Percentiles rank a stretch among this genome's conserved stretches.
phyloP scores from a whole-genome alignment of 1,140 invertebrate genomes.

The Zaprionus kolodkinae region DNA sequence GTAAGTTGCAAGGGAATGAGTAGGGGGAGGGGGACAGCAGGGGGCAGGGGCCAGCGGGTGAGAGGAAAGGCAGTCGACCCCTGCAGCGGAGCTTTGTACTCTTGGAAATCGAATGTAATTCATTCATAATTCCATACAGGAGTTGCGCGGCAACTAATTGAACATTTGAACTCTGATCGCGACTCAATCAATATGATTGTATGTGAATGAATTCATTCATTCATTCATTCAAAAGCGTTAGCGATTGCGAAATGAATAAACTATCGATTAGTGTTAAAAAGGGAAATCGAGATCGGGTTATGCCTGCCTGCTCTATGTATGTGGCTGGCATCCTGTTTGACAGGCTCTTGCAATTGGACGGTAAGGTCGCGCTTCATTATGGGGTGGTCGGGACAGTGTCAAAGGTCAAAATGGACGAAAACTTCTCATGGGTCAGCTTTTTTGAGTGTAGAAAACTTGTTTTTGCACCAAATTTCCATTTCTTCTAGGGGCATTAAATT shows the following conservation, averaged over 20 bases:
- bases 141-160: constrained; percentile 68
- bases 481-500: constrained; percentile 46
- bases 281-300: neutral
- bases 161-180: constrained; percentile 79
- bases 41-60: neutral
- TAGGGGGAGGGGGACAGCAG: neutral
- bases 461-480: constrained; percentile 67
- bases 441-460: constrained; percentile 56
- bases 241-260: constrained; percentile 34
- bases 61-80: neutral
- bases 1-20: constrained; percentile 15
- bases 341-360: constrained; percentile 35
- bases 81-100: constrained; percentile 15
- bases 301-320: too few relatives aligned
- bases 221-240: neutral
- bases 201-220: constrained; percentile 42
- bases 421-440: constrained; percentile 77
- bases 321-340: constrained; percentile 50
- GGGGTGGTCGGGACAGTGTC: constrained; percentile 68
- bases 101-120: constrained; percentile 30
- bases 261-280: constrained; percentile 19
- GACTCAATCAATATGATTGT: constrained; percentile 48
- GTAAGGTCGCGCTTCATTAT: constrained; percentile 24
- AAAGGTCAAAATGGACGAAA: constrained; percentile 79
- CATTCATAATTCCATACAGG: constrained; percentile 66